Percentiles rank a stretch among this genome's conserved stretches.
Conservation (phyloP, 2,888 invertebrate genomes). For the Itoplectis maculator region DNA sequence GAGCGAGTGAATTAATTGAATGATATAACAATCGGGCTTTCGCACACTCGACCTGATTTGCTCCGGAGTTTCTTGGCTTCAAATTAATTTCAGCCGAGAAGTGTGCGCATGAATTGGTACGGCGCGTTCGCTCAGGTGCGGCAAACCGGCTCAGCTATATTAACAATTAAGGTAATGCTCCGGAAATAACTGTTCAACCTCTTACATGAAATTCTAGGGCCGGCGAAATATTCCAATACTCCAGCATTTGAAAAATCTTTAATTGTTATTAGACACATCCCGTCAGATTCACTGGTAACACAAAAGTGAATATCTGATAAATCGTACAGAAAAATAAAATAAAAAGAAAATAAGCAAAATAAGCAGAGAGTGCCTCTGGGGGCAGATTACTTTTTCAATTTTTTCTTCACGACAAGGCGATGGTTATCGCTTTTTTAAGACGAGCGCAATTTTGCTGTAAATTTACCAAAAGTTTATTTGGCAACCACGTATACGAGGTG, state of each 20-base stretch:
- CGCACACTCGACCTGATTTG: conserved; percentile 43
- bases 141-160: conserved; percentile 62
- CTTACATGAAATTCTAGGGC: conserved; percentile 4
- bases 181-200: conserved; percentile 64
- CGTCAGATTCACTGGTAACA: neutral
- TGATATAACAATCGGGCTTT: conserved; percentile 48
- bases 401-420: neutral
- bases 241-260: neutral
- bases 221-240: conserved; percentile 51
- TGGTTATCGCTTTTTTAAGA: neutral
- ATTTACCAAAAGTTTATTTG: no score
- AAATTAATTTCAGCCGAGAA: conserved; percentile 58
- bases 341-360: conserved; percentile 27
- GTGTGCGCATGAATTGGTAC: conserved; percentile 55
- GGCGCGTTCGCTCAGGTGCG: conserved; percentile 50
- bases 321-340: neutral
- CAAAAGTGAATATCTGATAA: neutral
- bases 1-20: conserved; percentile 50
- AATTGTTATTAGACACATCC: neutral
- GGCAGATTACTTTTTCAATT: neutral
- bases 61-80: conserved; percentile 41
- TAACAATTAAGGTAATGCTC: conserved; percentile 70
- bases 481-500: neutral
- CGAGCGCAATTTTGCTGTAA: neutral
- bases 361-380: no score